Evolutionary conservation across 2,888 invertebrate species (phyloP), one percentile per base, ranked within the genome.

Genomic region (Cinara cedri): DNA sequence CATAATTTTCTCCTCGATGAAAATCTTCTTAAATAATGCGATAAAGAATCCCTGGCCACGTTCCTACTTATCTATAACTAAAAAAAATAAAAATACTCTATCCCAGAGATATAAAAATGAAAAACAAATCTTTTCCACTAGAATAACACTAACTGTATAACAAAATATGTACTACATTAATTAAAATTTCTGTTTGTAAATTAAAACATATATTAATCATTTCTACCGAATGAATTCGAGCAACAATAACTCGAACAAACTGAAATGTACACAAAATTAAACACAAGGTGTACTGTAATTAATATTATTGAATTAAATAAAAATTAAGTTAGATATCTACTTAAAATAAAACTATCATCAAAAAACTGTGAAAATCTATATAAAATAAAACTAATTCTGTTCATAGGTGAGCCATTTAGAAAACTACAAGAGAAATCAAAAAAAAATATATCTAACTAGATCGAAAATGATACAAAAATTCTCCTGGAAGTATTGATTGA

Each of bases 161-260:
- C 21, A 11, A 74, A 63, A 13, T 21, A 42, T 21, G 21, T 6
- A 34, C 34, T 34, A 63, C 3, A n/a, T 74, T 74, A 74, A 74
- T 74, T 74, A 74, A 63, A 74, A 63, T 63, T 63, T 16, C 8
- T 63, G 11, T 54, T 63, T 16, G 21, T 19, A 21, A 62, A 51
- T 62, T 63, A 63, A 74, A 74, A 34, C 62, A 63, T 63, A 63
- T 63, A 63, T 51, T 60, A n/a, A n/a, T n/a, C n/a, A 63, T 16
- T n/a, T 21, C 13, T 21, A 14, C 19, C 14, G 16, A 16, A 63
- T 51, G 42, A 62, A 72, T 21, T 60, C 19, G 6, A 34, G 34
- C 34, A 14, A 54, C 34, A 16, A 46, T 72, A 26, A 60, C 49
- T 72, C 19, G 1, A n/a, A 14, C 72, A 72, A 34, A 49, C 19